A percentile compares a stretch with the other conserved stretches of the same genome.
Conservation (phyloP, 1,140 invertebrate species). For the Luehdorfia chinensis region DNA sequence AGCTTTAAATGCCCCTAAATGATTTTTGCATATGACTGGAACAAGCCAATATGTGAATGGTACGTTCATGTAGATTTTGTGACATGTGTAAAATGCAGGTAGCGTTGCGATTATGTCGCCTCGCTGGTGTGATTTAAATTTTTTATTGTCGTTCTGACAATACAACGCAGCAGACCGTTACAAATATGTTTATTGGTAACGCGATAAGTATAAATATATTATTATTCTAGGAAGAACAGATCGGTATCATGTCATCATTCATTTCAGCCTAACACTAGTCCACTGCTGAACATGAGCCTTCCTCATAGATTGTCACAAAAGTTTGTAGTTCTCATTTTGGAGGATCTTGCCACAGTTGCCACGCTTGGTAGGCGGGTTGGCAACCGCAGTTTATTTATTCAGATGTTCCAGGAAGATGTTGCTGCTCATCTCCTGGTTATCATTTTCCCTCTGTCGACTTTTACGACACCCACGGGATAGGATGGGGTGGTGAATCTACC, state of each 20-base stretch:
- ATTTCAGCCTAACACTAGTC: too few relatives aligned
- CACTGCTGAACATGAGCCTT: too few relatives aligned
- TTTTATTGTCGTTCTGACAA: conserved; percentile 50
- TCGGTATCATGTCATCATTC: not conserved
- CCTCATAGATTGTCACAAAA: too few relatives aligned
- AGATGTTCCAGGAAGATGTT: too few relatives aligned
- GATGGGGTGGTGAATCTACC: too few relatives aligned
- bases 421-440: too few relatives aligned
- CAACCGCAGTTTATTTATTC: too few relatives aligned
- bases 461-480: too few relatives aligned
- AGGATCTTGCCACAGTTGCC: too few relatives aligned
- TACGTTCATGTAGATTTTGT: conserved; percentile 44
- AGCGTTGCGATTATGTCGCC: conserved; percentile 48
- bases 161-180: conserved; percentile 62
- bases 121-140: conserved; percentile 55
- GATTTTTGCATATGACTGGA: conserved; percentile 71
- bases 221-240: conserved; percentile 28
- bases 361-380: too few relatives aligned
- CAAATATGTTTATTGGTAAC: conserved; percentile 59
- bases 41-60: conserved; percentile 26
- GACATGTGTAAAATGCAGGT: conserved; percentile 64
- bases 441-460: too few relatives aligned
- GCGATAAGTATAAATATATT: conserved; percentile 42
- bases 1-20: conserved; percentile 67
- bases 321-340: too few relatives aligned